Evolutionary conservation across 2,113 vertebrate species (phyloP).

Genomic region (Pampusana beccarii): DNA sequence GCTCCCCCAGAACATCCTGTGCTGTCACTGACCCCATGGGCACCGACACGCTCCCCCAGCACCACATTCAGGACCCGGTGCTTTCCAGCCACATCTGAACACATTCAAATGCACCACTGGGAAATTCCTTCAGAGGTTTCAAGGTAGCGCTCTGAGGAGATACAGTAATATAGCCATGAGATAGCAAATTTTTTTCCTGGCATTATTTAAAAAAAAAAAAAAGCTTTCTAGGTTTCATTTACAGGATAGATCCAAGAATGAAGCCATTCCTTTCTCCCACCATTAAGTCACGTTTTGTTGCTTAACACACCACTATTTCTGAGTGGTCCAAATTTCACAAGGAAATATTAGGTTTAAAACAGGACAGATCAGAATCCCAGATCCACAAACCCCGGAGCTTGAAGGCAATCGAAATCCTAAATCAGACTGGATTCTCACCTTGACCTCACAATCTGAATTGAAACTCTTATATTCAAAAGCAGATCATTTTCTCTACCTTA

Average conservation of each 20-base stretch:
- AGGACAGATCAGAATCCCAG: background rate
- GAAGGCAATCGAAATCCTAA: background rate
- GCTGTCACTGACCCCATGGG: background rate
- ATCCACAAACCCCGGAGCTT: background rate
- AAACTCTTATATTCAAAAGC: background rate
- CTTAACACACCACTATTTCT: background rate
- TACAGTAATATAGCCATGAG: background rate
- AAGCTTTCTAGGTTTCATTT: background rate
- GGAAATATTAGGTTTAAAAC: background rate
- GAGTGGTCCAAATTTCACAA: background rate
- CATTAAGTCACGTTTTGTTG: background rate
- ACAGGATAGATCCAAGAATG: background rate
- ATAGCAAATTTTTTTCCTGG: background rate
- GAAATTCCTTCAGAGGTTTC: background rate
- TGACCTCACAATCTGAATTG: background rate
- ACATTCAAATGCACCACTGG: background rate
- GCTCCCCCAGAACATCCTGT: background rate
- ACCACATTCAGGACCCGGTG: background rate
- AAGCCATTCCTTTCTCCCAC: background rate
- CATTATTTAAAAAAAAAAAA: background rate
- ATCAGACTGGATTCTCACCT: background rate
- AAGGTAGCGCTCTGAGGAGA: background rate
- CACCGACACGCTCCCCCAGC: background rate
- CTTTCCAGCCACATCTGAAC: background rate
- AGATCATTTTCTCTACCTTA: background rate